Percentiles rank a stretch among this genome's conserved stretches.
Evolutionary conservation across 2,113 vertebrate species (phyloP).

Genomic region (Larimichthys crocea): DNA sequence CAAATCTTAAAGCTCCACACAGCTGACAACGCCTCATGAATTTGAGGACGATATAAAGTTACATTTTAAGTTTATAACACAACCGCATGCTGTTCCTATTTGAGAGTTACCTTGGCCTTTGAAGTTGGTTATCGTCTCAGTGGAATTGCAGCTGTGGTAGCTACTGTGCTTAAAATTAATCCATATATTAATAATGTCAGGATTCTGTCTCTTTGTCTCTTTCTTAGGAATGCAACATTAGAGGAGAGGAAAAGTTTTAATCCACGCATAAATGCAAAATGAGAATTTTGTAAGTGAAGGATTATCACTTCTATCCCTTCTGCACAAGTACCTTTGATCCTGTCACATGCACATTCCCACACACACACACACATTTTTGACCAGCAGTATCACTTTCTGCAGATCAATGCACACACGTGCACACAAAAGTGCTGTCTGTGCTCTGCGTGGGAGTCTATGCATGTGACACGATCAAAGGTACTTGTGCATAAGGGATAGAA

Average conservation of each 20-base stretch:
- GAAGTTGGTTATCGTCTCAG: slow-evolving; percentile 66
- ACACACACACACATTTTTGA: slow-evolving; percentile 28
- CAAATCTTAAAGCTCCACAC: slow-evolving; percentile 6
- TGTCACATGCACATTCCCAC: slow-evolving; percentile 1
- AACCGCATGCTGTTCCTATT: slow-evolving; percentile 29
- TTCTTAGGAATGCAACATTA: slow-evolving; percentile 44
- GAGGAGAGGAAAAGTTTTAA: slow-evolving; percentile 61
- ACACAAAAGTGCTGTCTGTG: background rate
- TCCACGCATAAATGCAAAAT: slow-evolving; percentile 63
- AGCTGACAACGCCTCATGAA: slow-evolving; percentile 19
- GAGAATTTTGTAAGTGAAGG: slow-evolving; percentile 63
- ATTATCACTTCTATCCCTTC: slow-evolving; percentile 60
- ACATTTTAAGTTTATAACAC: slow-evolving; percentile 28
- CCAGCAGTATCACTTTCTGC: slow-evolving; percentile 2
- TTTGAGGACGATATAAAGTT: slow-evolving; percentile 14
- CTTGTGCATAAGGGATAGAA: slow-evolving; percentile 34
- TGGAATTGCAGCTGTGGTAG: slow-evolving; percentile 42
- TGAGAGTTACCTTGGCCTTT: slow-evolving; percentile 52
- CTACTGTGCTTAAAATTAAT: slow-evolving; percentile 67
- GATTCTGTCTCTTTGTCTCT: slow-evolving; percentile 47
- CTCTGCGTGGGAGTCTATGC: background rate
- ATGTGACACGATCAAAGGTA: slow-evolving; percentile 47
- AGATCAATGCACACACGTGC: slow-evolving; percentile 25
- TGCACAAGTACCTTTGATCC: slow-evolving; percentile 61
- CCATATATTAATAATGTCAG: slow-evolving; percentile 71